Conservation (phyloP, 1,140 invertebrate genomes). For the Aphelenchoides avenae region DNA sequence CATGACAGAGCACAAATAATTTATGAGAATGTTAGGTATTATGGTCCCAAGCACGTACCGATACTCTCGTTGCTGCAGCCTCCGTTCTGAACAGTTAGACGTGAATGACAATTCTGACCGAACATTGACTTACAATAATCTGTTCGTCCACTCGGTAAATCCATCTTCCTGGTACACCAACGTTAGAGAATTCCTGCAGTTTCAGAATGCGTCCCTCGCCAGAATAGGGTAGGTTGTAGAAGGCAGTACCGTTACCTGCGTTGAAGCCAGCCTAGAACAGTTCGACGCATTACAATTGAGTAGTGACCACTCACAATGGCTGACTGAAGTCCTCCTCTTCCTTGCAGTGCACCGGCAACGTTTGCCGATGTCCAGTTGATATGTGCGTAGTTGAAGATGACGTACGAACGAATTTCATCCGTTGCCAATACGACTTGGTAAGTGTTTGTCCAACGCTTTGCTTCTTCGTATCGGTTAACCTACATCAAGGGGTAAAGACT, state of each 20-base stretch:
- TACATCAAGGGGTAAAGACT: slow-evolving; percentile 11
- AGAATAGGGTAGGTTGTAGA: slow-evolving; percentile 36
- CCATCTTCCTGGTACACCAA: slow-evolving; percentile 79
- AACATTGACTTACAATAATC: too few relatives aligned
- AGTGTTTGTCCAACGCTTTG: slow-evolving; percentile 75
- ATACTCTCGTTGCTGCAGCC: slow-evolving; percentile 66
- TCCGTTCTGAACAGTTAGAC: too few relatives aligned
- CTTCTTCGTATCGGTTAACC: slow-evolving; percentile 41
- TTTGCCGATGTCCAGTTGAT: slow-evolving; percentile 84
- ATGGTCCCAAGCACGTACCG: slow-evolving; percentile 11
- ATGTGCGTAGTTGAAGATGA: slow-evolving; percentile 85
- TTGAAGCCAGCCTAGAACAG: slow-evolving; percentile 79
- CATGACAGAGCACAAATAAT: slow-evolving; percentile 17
- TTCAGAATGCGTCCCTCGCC: slow-evolving; percentile 42
- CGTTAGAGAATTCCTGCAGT: slow-evolving; percentile 74
- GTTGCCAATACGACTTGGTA: slow-evolving; percentile 88
- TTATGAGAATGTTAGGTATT: background rate
- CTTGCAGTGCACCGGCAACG: slow-evolving; percentile 69
- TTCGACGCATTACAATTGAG: background rate
- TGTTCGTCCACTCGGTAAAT: slow-evolving; percentile 91
- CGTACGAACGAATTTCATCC: slow-evolving; percentile 86
- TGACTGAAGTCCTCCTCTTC: slow-evolving; percentile 73
- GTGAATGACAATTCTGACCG: too few relatives aligned
- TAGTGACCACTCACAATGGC: slow-evolving; percentile 16
- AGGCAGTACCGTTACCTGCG: slow-evolving; percentile 79